phyloP scores from a whole-genome alignment of 2,797 vertebrate genomes.

The Spinus pinus region DNA sequence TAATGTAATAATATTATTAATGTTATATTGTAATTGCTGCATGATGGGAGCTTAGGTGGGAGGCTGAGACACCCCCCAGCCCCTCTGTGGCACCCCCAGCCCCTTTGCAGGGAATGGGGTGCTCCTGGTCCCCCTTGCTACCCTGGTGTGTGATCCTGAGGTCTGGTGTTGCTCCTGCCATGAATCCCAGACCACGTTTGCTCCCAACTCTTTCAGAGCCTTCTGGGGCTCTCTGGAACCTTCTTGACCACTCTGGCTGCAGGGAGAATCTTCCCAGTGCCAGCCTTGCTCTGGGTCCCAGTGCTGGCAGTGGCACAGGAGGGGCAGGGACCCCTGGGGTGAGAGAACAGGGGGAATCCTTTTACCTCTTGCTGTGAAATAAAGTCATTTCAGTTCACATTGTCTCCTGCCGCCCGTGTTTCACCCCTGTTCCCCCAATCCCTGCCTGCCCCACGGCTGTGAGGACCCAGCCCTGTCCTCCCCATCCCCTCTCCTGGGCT shows the following conservation, averaged over 20 bases:
- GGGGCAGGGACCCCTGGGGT: neutral
- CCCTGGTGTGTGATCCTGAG: rapidly evolving
- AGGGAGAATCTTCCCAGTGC: neutral
- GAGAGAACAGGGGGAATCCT: rapidly evolving
- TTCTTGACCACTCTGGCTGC: neutral
- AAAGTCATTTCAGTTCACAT: neutral
- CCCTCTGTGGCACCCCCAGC: neutral
- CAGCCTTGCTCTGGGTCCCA: neutral
- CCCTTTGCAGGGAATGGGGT: neutral
- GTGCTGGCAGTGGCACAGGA: neutral
- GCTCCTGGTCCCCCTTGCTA: neutral
- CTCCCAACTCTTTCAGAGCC: rapidly evolving
- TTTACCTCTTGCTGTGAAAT: neutral
- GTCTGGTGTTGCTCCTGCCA: rapidly evolving
- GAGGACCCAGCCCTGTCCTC: neutral
- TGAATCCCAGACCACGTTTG: rapidly evolving
- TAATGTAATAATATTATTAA: neutral
- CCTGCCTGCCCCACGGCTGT: neutral
- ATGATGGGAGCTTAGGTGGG: neutral
- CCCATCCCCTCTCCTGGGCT: neutral
- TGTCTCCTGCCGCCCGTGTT: neutral
- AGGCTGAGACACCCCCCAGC: neutral
- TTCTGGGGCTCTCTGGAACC: rapidly evolving
- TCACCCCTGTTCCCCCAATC: rapidly evolving
- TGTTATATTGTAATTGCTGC: neutral